Conservation (phyloP, 2,888 invertebrate species). For the Punctoribates punctum region DNA sequence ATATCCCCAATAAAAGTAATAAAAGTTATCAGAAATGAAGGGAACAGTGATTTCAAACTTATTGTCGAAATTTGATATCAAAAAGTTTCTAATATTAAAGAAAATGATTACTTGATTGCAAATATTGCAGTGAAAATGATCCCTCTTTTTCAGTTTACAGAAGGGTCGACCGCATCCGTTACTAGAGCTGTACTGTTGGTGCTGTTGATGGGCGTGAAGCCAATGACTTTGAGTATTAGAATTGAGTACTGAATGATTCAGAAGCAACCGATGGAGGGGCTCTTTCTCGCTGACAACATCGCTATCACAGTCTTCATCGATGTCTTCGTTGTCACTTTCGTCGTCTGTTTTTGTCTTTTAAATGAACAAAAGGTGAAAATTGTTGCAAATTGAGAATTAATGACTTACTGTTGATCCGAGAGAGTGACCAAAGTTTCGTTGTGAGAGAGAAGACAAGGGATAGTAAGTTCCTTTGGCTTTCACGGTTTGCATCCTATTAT, state of each 20-base stretch:
- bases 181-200: slow-evolving; percentile 62
- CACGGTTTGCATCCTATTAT: slow-evolving; percentile 61
- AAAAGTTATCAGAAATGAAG: too few species aligned
- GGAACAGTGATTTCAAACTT: too few species aligned
- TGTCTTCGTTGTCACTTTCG: slow-evolving; percentile 30
- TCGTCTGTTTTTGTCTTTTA: slow-evolving; percentile 15
- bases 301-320: slow-evolving; percentile 24
- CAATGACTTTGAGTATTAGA: slow-evolving; percentile 18
- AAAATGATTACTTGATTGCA: slow-evolving; percentile 64
- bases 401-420: slow-evolving; percentile 24
- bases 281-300: slow-evolving; percentile 11
- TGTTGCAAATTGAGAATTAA: not conserved
- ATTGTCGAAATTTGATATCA: too few species aligned
- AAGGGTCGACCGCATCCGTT: slow-evolving; percentile 70
- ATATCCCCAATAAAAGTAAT: too few species aligned
- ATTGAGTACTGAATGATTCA: not conserved
- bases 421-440: slow-evolving; percentile 42
- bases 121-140: slow-evolving; percentile 73
- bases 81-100: not conserved
- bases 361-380: not conserved
- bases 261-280: not conserved
- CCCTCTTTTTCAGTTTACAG: slow-evolving; percentile 72
- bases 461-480: slow-evolving; percentile 89
- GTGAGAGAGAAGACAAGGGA: slow-evolving; percentile 66
- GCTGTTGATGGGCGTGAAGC: slow-evolving; percentile 45